Base-by-base conservation (phyloP, 2,113 vertebrate genomes). In the Corythornis vintsioides region DNA sequence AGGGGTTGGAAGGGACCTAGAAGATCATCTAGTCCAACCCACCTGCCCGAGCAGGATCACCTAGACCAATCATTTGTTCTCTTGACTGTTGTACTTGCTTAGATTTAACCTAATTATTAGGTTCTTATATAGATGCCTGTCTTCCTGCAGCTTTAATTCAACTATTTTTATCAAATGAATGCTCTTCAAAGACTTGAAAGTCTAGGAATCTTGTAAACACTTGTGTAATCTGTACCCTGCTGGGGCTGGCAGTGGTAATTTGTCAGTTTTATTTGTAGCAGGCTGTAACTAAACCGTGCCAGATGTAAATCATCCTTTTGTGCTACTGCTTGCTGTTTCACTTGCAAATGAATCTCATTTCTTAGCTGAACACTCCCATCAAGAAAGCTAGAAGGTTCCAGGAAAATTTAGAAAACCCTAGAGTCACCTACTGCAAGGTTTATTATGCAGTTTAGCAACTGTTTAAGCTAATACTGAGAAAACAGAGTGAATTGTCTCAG, bases 251-350 rank as follows among this genome's bases (percentile, higher is more conserved):
- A 56, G 59, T 33, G 42, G 78, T 75, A 66, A 90, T 92, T 93
- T 69, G 13, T 95, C 67, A 59, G 65, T n/a, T 93, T 88, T 80
- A 78, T 91, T 88, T 90, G 86, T 69, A 75, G 48, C 48, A 70
- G 40, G 61, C 65, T 81, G 53, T 77, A 79, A 88, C 42, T 91
- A 85, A 94, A 77, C 28, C 66, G 67, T 21, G 28, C 38, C 50
- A 57, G 55, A 64, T 60, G 64, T 65, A 87, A 90, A 86, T 92
- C 38, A 81, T 75, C 52, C 72, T 89, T 91, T 70, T 70, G 11
- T 64, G 63, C 45, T 42, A n/a, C 35, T 50, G 64, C 48, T 88
- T 73, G 66, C 77, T 72, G 78, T 73, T 90, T 86, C 43, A 42
- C 21, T 63, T 83, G 59, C 47, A 88, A 90, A 88, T 56, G 11